phyloP scores from a whole-genome alignment of 2,888 invertebrate genomes.

The Pyralis farinalis region DNA sequence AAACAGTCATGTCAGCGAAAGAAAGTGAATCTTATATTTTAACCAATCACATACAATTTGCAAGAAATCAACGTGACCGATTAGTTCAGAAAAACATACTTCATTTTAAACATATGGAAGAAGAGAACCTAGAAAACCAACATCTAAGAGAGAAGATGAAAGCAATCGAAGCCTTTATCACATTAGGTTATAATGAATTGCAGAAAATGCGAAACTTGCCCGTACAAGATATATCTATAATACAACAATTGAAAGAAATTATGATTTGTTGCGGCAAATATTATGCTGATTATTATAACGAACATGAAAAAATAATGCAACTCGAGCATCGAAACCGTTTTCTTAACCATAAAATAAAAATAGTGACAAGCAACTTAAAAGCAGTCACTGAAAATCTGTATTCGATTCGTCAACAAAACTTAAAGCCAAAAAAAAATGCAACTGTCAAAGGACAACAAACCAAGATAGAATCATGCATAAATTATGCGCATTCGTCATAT shows the following conservation, averaged over 20 bases:
- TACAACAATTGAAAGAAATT: slow-evolving; percentile 43
- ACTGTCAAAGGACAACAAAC: slow-evolving; percentile 3
- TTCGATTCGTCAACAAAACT: slow-evolving; percentile 28
- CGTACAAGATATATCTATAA: slow-evolving; percentile 25
- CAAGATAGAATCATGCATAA: background rate
- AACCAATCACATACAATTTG: slow-evolving; percentile 28
- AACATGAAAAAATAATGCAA: slow-evolving; percentile 31
- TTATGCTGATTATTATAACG: slow-evolving; percentile 42
- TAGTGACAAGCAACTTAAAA: slow-evolving; percentile 40
- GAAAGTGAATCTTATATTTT: slow-evolving; percentile 35
- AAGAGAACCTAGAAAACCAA: slow-evolving; percentile 32
- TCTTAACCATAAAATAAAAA: slow-evolving; percentile 40
- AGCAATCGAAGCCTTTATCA: slow-evolving; percentile 35
- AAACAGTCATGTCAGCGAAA: slow-evolving; percentile 39
- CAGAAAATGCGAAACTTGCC: slow-evolving; percentile 33
- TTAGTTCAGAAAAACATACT: slow-evolving; percentile 30
- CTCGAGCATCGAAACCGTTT: slow-evolving; percentile 47
- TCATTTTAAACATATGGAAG: slow-evolving; percentile 25
- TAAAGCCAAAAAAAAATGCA: slow-evolving; percentile 24
- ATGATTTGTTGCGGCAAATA: slow-evolving; percentile 46
- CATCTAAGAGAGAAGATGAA: slow-evolving; percentile 33
- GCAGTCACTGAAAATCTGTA: slow-evolving; percentile 32
- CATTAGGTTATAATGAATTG: slow-evolving; percentile 43
- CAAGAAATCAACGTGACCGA: slow-evolving; percentile 31
- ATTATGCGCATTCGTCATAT: background rate